A percentile compares a stretch with the other conserved stretches of the same genome.
These are phyloP conservation scores for Pentalonia nigronervosa DNA, from an alignment of 1,140 invertebrate species.

Conservation along the genomic window DNA sequence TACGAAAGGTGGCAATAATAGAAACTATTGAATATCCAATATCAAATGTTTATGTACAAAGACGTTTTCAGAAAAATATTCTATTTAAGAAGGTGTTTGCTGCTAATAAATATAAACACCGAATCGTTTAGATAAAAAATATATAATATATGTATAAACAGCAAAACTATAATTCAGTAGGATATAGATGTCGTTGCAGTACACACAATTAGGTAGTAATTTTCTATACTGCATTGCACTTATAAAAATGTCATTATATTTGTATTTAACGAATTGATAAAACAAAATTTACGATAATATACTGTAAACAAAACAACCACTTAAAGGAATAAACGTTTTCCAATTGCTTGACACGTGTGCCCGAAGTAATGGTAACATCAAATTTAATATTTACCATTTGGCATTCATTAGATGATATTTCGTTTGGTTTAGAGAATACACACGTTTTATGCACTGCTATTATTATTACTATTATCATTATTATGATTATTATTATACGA, in stretches of 20 bases:
- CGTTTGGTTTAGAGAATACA: background rate
- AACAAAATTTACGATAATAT: background rate
- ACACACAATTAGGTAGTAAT: background rate
- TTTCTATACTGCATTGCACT: background rate
- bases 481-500: background rate
- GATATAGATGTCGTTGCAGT: background rate
- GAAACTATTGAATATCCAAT: background rate
- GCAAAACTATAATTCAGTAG: no score
- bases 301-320: background rate
- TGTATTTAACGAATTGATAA: no score
- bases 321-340: background rate
- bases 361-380: background rate
- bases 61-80: background rate
- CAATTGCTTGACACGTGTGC: background rate
- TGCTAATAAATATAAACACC: no score
- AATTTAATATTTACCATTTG: background rate
- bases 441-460: background rate
- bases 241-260: background rate
- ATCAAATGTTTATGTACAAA: background rate
- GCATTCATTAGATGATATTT: background rate
- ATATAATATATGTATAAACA: no score
- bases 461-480: slow-evolving; percentile 12
- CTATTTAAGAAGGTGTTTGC: background rate
- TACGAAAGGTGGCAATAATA: no score
- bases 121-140: no score